Percentiles rank a stretch among this genome's conserved stretches.
phyloP scores from a whole-genome alignment of 2,888 invertebrate genomes.

The Malthinus seriepunctatus region DNA sequence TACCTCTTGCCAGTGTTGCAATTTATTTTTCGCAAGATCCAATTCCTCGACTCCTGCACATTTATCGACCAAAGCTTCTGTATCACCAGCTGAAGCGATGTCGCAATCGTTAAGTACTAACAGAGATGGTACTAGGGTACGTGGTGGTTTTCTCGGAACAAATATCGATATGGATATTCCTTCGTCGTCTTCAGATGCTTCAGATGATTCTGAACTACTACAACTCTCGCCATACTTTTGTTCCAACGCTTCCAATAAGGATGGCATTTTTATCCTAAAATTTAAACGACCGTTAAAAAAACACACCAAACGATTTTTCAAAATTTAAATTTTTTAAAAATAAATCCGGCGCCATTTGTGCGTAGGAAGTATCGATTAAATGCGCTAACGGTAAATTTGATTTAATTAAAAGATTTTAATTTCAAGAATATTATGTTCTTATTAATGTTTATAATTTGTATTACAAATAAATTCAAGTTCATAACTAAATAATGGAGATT shows the following conservation, averaged over 20 bases:
- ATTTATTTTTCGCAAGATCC: constrained; percentile 90
- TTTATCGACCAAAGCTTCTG: constrained; percentile 76
- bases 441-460: too few relatives aligned
- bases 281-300: too few relatives aligned
- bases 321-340: too few relatives aligned
- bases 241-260: constrained; percentile 86
- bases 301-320: too few relatives aligned
- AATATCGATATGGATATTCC: constrained; percentile 81
- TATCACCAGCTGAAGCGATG: constrained; percentile 87
- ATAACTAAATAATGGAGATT: too few relatives aligned
- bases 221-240: constrained; percentile 73
- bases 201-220: constrained; percentile 56
- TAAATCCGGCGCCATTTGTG: too few relatives aligned
- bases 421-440: too few relatives aligned
- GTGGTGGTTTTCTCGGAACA: constrained; percentile 80
- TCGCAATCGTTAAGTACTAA: constrained; percentile 90
- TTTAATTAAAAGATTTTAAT: too few relatives aligned
- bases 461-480: too few relatives aligned
- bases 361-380: too few relatives aligned
- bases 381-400: too few relatives aligned
- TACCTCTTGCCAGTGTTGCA: constrained; percentile 88
- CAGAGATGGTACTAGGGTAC: constrained; percentile 76
- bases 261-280: constrained; percentile 69
- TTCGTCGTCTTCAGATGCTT: constrained; percentile 63
- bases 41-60: constrained; percentile 91